A percentile compares a stretch with the other conserved stretches of the same genome.
phyloP scores from a whole-genome alignment of 2,113 vertebrate genomes.

The Condylura cristata region DNA sequence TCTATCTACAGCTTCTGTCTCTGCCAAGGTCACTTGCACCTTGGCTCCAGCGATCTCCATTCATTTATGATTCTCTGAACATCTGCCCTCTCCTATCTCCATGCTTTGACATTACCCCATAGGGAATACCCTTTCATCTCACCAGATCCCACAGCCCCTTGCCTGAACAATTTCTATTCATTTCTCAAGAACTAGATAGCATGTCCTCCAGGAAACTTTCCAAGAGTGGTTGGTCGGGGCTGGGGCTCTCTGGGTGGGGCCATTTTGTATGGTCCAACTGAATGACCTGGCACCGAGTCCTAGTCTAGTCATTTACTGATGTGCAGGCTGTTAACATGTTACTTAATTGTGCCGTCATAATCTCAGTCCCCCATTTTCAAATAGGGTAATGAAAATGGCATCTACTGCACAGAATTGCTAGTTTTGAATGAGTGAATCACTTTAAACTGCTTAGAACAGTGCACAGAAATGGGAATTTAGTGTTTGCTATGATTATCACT shows the following conservation, averaged over 20 bases:
- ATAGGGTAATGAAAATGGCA: background rate
- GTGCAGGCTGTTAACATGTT: background rate
- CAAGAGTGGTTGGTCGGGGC: background rate
- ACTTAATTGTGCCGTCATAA: background rate
- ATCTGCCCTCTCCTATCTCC: background rate
- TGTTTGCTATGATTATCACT: rapidly evolving
- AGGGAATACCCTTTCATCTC: rapidly evolving
- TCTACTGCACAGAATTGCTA: rapidly evolving
- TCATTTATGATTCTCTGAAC: background rate
- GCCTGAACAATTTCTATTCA: background rate
- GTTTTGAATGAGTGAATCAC: background rate
- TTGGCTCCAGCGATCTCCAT: too few relatives aligned
- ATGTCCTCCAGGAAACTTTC: background rate
- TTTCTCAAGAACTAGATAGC: background rate
- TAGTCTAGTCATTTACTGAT: background rate
- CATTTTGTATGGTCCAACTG: background rate
- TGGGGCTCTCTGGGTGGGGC: too few relatives aligned
- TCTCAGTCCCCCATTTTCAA: background rate
- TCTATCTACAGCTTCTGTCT: rapidly evolving
- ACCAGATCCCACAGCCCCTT: background rate
- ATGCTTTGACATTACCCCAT: background rate
- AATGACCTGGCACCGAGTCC: background rate
- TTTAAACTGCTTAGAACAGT: too few relatives aligned
- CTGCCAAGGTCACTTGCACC: rapidly evolving
- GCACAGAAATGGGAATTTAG: rapidly evolving